These are phyloP conservation scores for Macquaria ambigua DNA, from an alignment of 2,113 vertebrate genomes.

Conservation along the genomic window DNA sequence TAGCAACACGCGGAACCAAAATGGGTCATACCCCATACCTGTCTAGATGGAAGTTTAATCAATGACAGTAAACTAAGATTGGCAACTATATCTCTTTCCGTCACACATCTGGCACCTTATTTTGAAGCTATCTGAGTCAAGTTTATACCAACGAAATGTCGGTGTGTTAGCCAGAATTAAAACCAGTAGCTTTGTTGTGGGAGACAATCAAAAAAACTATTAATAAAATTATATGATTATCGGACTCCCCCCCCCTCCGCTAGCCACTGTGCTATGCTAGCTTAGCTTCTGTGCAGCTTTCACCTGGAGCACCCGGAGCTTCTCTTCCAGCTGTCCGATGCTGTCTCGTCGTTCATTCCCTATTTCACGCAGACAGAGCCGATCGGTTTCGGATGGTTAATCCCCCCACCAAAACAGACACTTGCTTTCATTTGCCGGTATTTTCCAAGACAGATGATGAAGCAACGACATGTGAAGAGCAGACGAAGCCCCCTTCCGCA, in stretches of 20 bases:
- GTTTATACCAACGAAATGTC: too few species aligned
- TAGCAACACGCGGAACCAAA: not conserved
- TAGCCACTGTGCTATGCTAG: conserved; percentile 40
- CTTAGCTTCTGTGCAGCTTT: conserved; percentile 47
- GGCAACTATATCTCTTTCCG: not conserved
- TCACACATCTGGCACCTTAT: not conserved
- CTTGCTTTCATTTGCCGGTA: conserved; percentile 77
- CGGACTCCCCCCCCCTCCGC: not conserved
- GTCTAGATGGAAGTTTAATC: not conserved
- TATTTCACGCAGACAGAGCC: conserved; percentile 81
- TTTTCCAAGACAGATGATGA: conserved; percentile 47
- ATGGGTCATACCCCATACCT: too few species aligned
- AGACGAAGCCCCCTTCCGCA: conserved; percentile 28
- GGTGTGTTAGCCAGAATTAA: not conserved
- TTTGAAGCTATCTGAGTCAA: not conserved
- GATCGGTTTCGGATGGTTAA: conserved; percentile 77
- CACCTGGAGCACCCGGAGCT: conserved; percentile 89
- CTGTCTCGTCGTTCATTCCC: conserved; percentile 89
- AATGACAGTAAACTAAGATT: not conserved
- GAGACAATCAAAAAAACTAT: not conserved
- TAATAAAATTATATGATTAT: not conserved
- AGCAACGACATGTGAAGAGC: conserved; percentile 57
- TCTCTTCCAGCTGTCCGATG: conserved; percentile 86
- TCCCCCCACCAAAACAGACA: conserved; percentile 75
- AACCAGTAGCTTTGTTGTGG: not conserved